Evolutionary conservation across 1,140 invertebrate genomes (phyloP).

Genomic region (Trichonephila clavata): DNA sequence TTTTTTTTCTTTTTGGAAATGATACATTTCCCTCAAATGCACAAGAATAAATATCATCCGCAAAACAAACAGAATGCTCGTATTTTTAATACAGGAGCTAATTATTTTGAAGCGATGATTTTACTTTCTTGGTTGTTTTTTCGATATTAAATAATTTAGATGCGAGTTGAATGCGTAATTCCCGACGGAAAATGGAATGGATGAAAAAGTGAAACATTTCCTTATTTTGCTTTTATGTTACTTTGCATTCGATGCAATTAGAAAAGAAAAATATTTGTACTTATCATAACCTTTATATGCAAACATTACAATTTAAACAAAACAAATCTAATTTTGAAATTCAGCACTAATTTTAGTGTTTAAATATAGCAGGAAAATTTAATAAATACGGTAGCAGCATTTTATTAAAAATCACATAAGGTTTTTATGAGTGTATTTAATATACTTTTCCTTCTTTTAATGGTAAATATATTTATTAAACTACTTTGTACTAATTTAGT

Average conservation of each 20-base stretch:
- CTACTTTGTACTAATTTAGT: no score
- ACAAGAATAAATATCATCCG: background rate
- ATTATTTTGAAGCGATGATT: slow-evolving; percentile 28
- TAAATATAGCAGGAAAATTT: no score
- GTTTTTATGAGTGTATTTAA: no score
- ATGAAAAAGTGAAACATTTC: background rate
- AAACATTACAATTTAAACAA: no score
- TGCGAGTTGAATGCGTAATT: background rate
- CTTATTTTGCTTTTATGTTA: background rate
- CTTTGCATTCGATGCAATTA: background rate
- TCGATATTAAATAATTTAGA: background rate
- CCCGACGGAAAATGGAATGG: background rate
- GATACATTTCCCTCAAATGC: slow-evolving; percentile 1
- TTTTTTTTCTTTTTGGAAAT: background rate
- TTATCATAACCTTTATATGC: no score
- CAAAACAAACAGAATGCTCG: slow-evolving; percentile 15
- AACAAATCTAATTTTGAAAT: no score
- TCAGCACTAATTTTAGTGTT: no score
- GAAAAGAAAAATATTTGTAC: no score
- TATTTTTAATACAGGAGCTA: background rate
- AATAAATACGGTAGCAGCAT: no score
- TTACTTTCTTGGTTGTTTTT: background rate
- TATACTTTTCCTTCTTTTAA: no score
- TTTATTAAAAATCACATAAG: no score
- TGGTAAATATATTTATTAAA: no score